A percentile compares a stretch with the other conserved stretches of the same genome.
Evolutionary conservation across 2,797 vertebrate species (phyloP).

Genomic region (Setipinna tenuifilis): DNA sequence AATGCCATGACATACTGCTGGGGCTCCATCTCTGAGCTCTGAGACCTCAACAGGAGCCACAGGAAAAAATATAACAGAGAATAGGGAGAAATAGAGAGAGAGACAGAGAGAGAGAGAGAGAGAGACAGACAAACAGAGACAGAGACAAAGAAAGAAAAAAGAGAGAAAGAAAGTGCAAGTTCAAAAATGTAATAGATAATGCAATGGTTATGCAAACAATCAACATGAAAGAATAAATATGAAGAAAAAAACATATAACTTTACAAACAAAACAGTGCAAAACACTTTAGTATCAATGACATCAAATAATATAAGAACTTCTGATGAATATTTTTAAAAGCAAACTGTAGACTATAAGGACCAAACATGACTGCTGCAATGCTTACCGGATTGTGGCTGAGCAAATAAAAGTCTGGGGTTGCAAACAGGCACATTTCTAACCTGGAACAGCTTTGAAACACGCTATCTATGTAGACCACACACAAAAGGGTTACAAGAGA

Average conservation of each 20-base stretch:
- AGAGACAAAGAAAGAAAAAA: too few relatives aligned
- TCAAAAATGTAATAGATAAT: too few relatives aligned
- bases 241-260: too few relatives aligned
- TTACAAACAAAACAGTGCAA: not conserved
- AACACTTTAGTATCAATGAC: not conserved
- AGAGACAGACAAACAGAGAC: constrained; percentile 29
- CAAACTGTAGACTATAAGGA: not conserved
- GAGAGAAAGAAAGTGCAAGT: too few relatives aligned
- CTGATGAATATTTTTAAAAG: not conserved
- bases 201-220: too few relatives aligned
- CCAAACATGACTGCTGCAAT: not conserved
- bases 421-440: not conserved
- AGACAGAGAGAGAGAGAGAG: constrained; percentile 7
- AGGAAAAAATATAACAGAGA: not conserved
- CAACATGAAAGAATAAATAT: too few relatives aligned
- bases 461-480: not conserved
- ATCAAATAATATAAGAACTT: not conserved
- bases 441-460: not conserved
- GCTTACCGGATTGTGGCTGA: not conserved
- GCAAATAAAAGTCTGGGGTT: not conserved
- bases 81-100: constrained; percentile 44
- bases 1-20: not conserved
- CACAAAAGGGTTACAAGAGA: not conserved
- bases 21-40: not conserved
- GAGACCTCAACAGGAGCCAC: not conserved